Percentiles rank a stretch among this genome's conserved stretches.
Evolutionary conservation across 2,888 invertebrate genomes (phyloP).

Genomic region (Leucophenga montana): DNA sequence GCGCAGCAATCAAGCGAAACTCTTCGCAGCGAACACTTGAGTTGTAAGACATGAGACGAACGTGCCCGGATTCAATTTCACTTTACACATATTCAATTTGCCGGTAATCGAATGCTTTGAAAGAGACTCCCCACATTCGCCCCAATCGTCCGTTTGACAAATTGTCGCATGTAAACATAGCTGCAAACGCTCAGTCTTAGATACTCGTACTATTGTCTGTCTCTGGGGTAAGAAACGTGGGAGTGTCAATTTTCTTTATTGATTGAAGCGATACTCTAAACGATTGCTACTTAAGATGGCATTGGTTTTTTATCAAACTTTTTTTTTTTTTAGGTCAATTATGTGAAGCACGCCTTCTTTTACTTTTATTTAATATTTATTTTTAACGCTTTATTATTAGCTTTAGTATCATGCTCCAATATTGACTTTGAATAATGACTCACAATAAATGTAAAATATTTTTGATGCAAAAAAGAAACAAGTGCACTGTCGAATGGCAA

Average conservation of each 20-base stretch:
- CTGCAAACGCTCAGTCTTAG: not conserved
- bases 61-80: conserved; percentile 3
- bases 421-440: not conserved
- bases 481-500: not conserved
- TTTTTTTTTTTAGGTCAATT: not conserved
- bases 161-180: not conserved
- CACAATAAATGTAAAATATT: not conserved
- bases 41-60: not conserved
- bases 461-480: not conserved
- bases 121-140: no score
- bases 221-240: no score
- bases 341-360: not conserved
- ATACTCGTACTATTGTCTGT: not conserved
- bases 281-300: no score
- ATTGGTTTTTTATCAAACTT: not conserved
- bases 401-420: not conserved
- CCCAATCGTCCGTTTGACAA: not conserved
- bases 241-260: not conserved
- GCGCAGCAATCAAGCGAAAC: not conserved
- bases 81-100: not conserved
- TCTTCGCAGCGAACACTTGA: not conserved
- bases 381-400: not conserved
- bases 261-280: not conserved
- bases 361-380: not conserved
- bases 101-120: not conserved